These are phyloP conservation scores for Tinea semifulvella DNA, from an alignment of 2,888 invertebrate species.

Conservation along the genomic window DNA sequence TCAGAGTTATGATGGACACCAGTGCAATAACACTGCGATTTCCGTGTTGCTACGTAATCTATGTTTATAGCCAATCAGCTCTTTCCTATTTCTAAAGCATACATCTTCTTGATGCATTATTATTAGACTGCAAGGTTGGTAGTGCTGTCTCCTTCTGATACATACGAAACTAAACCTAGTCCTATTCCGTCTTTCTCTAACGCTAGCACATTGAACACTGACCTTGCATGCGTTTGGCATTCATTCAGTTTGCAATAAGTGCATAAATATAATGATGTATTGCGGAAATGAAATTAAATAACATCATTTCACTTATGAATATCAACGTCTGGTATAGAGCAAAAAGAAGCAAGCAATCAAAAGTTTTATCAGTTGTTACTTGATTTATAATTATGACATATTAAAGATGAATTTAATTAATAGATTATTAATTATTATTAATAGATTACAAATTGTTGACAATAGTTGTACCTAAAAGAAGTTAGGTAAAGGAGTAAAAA, in stretches of 20 bases:
- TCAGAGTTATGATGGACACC: not conserved
- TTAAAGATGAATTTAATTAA: too few relatives aligned
- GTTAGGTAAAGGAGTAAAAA: too few relatives aligned
- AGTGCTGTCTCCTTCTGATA: slow-evolving; percentile 41
- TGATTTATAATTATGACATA: too few relatives aligned
- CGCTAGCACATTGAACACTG: slow-evolving; percentile 12
- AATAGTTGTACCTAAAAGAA: too few relatives aligned
- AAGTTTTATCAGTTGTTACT: too few relatives aligned
- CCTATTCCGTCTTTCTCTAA: slow-evolving; percentile 21
- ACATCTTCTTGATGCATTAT: slow-evolving; percentile 34
- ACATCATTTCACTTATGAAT: not conserved
- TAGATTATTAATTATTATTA: too few relatives aligned
- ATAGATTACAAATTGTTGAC: too few relatives aligned
- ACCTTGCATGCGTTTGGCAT: slow-evolving; percentile 22
- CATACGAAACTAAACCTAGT: slow-evolving; percentile 25
- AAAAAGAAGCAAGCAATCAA: too few relatives aligned
- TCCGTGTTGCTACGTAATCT: slow-evolving; percentile 3
- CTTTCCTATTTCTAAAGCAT: slow-evolving; percentile 9
- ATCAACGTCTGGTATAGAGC: too few relatives aligned
- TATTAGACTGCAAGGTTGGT: slow-evolving; percentile 58
- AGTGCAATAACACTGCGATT: not conserved
- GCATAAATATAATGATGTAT: slow-evolving; percentile 10
- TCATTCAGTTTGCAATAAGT: slow-evolving; percentile 18
- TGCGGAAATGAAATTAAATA: slow-evolving; percentile 6
- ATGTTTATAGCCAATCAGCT: not conserved